Evolutionary conservation across 1,140 invertebrate genomes (phyloP), one percentile per base, ranked within the genome.

Genomic region (Magallana ariakensis): DNA sequence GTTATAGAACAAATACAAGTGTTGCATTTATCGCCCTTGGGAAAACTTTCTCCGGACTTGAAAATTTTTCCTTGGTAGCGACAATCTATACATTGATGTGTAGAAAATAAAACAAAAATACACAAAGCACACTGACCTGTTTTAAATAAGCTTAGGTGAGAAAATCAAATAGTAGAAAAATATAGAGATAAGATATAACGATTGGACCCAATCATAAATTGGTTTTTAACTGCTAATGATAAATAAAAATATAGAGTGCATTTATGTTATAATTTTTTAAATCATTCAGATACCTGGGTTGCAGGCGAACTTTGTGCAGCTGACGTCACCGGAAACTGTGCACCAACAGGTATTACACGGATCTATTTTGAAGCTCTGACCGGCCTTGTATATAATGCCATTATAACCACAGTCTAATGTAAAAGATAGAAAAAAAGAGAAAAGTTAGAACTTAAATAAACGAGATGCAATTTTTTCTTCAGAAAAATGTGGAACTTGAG

Each of bases 11-110:
- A 87, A 6, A 22, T 75, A 53, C 86, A 87, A 6, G 80, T 87
- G 54, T 87, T 87, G 60, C 86, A 87, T 75, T 83, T 75, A 15
- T 87, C 86, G 0, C 55, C 46, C n/a, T 54, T 75, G 15, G 53
- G 58, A n/a, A 87, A 87, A 1, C 8, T 19, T 4, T 70, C 86
- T 57, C 86, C 80, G 3, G 54, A 70, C 8, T 87, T 75, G 57
- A 83, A 87, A 3, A 9, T 4, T 55, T 19, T 54, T 1, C 80
- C 80, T 19, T 19, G n/a, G 66, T 83, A 86, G n/a, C 10, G 4
- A 58, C 85, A 75, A 75, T 75, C 66, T 75, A 16, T 6, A 6
- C 11, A 60, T 6, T 11, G 58, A 60, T 46, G 0, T 46, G 5
- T 46, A 46, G 33, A 1, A 5, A 5, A 5, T 0, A 46, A 46